phyloP scores from a whole-genome alignment of 2,888 invertebrate species.

The Lottia gigantea region DNA sequence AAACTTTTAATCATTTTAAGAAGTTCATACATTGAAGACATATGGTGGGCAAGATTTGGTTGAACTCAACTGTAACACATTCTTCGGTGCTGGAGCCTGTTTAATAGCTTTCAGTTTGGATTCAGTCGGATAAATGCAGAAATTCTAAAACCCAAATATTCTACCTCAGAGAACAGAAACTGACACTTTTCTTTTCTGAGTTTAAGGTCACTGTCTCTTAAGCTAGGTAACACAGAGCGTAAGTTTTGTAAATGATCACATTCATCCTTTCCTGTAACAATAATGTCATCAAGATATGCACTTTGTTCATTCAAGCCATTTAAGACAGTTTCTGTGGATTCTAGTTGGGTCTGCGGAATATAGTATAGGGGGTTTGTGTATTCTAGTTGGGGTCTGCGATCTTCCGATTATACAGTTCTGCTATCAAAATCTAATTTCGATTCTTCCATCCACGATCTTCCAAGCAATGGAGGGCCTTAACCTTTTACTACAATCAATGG shows the following conservation, averaged over 20 bases:
- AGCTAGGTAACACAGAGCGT: background rate
- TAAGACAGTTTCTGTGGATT: background rate
- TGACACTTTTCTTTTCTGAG: background rate
- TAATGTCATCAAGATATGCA: background rate
- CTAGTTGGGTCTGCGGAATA: too few species aligned
- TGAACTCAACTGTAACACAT: too few species aligned
- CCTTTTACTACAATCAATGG: background rate
- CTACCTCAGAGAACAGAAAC: background rate
- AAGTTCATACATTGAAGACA: too few species aligned
- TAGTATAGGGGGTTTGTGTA: too few species aligned
- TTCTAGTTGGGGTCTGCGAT: too few species aligned
- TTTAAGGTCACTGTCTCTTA: background rate
- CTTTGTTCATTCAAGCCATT: background rate
- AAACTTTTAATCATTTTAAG: too few species aligned
- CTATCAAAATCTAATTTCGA: too few species aligned
- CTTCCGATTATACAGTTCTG: too few species aligned
- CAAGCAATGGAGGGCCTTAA: background rate
- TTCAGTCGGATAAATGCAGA: conserved; percentile 5
- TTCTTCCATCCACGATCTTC: too few species aligned
- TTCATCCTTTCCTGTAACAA: background rate
- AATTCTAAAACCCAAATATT: conserved; percentile 5
- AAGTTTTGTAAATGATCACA: background rate
- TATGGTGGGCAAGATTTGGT: too few species aligned
- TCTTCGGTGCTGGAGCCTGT: too few species aligned
- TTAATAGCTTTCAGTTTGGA: background rate